Conservation (phyloP, 1,140 invertebrate genomes). For the Drosophila ohnishii region DNA sequence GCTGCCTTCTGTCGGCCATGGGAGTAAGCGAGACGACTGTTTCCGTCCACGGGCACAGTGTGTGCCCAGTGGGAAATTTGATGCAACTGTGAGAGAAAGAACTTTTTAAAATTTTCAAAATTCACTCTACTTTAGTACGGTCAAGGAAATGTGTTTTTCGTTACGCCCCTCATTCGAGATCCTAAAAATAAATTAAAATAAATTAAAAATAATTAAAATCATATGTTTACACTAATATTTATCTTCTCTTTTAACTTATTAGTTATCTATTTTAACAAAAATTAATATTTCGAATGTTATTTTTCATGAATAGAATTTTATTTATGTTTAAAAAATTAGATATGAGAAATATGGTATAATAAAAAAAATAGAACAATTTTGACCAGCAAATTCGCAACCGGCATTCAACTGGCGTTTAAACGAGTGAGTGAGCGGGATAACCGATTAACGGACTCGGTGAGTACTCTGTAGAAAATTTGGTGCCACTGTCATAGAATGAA, state of each 20-base stretch:
- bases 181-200: too few relatives aligned
- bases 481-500: too few relatives aligned
- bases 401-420: constrained; percentile 1
- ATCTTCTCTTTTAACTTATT: neutral
- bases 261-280: too few relatives aligned
- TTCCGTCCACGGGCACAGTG: neutral
- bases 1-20: constrained; percentile 1
- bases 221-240: too few relatives aligned
- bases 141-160: neutral
- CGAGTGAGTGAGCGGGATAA: constrained; percentile 48
- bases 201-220: too few relatives aligned
- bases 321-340: too few relatives aligned
- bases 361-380: constrained; percentile 5
- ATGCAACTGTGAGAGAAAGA: neutral
- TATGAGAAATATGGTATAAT: too few relatives aligned
- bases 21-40: constrained; percentile 47
- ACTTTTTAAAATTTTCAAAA: neutral
- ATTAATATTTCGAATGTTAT: too few relatives aligned
- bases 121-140: neutral
- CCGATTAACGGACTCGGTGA: too few relatives aligned
- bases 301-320: too few relatives aligned
- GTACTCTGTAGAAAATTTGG: too few relatives aligned
- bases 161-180: neutral
- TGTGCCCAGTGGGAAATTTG: constrained; percentile 39
- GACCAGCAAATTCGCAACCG: constrained; percentile 46